These are phyloP conservation scores for Stegodyphus mimosarum DNA, from an alignment of 1,140 invertebrate genomes.

Conservation along the genomic window DNA sequence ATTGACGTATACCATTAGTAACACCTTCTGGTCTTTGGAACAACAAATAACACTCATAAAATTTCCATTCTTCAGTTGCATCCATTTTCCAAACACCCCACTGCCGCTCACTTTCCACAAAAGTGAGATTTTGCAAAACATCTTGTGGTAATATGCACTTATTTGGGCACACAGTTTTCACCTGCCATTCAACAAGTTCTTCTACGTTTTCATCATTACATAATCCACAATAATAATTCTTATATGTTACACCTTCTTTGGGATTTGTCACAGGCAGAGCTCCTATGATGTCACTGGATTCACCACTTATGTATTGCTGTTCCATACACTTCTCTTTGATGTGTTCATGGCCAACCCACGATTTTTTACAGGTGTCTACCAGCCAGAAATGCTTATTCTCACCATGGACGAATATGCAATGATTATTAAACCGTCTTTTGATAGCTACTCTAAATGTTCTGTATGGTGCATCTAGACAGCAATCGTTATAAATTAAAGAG, in stretches of 20 bases:
- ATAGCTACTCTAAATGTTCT: constrained; percentile 14
- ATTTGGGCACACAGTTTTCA: constrained; percentile 19
- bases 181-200: constrained; percentile 15
- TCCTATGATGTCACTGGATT: constrained; percentile 17
- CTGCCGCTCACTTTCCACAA: constrained; percentile 23
- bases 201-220: constrained; percentile 69
- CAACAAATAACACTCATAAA: constrained; percentile 25
- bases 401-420: constrained; percentile 36
- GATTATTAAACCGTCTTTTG: constrained; percentile 1
- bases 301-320: not conserved
- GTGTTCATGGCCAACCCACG: constrained; percentile 9
- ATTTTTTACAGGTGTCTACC: constrained; percentile 26
- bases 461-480: constrained; percentile 36
- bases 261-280: constrained; percentile 23
- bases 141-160: not conserved
- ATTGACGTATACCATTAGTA: constrained; percentile 5
- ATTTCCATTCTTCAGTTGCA: not conserved
- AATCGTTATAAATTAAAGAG: constrained; percentile 44
- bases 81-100: constrained; percentile 40
- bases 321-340: constrained; percentile 18
- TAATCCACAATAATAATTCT: constrained; percentile 72
- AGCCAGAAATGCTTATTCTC: constrained; percentile 49
- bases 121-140: constrained; percentile 31
- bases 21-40: constrained; percentile 16
- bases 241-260: constrained; percentile 8